Conservation (phyloP, 2,797 vertebrate species). For the Rhinophrynus dorsalis region DNA sequence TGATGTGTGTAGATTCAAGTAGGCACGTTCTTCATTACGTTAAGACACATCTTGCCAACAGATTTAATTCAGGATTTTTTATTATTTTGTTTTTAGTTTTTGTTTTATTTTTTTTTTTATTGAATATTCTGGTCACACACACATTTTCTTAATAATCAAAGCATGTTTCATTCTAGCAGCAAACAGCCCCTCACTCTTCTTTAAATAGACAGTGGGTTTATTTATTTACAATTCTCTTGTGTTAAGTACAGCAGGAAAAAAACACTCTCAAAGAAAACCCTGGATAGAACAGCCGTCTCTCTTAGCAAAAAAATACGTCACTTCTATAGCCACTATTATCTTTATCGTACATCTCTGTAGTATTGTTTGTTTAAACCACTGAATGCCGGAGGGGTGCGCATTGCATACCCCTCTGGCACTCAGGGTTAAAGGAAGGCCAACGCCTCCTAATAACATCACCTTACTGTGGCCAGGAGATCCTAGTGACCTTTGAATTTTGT, state of each 20-base stretch:
- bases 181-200: conserved; percentile 57
- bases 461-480: too few species aligned
- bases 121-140: conserved; percentile 67
- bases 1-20: too few species aligned
- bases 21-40: too few species aligned
- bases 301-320: conserved; percentile 64
- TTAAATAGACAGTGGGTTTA: conserved; percentile 61
- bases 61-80: background rate
- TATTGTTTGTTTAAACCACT: conserved; percentile 67
- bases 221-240: conserved; percentile 66
- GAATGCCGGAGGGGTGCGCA: too few species aligned
- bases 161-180: conserved; percentile 56
- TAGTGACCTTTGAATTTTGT: too few species aligned
- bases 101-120: too few species aligned
- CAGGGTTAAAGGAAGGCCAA: too few species aligned
- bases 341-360: conserved; percentile 67
- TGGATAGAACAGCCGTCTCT: conserved; percentile 64
- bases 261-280: conserved; percentile 59
- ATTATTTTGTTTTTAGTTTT: too few species aligned
- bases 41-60: background rate
- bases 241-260: conserved; percentile 63
- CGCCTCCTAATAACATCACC: too few species aligned
- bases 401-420: too few species aligned
- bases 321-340: conserved; percentile 67
- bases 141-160: conserved; percentile 62